phyloP scores from a whole-genome alignment of 1,140 invertebrate species.

The Zaprionus gabonicus region DNA sequence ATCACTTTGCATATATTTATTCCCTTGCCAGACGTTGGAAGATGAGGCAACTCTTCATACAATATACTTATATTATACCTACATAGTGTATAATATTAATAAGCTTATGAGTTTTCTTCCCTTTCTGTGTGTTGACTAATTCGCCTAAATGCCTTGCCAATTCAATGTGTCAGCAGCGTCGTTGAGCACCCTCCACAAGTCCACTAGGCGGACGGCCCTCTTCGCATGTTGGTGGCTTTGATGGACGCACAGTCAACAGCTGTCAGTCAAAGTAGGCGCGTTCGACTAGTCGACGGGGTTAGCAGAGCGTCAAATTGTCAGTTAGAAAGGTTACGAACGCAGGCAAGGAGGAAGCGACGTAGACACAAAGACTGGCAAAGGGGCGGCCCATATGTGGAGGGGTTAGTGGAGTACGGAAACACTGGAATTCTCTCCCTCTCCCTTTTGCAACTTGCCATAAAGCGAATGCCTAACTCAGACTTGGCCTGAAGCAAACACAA shows the following conservation, averaged over 20 bases:
- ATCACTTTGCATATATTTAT: no score
- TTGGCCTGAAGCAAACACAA: constrained; percentile 33
- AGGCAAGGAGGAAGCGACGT: background rate
- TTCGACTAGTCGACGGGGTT: constrained; percentile 27
- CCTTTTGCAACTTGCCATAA: constrained; percentile 24
- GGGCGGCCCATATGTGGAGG: background rate
- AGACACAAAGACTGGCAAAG: background rate
- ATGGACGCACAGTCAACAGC: constrained; percentile 58
- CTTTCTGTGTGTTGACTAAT: background rate
- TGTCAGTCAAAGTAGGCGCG: constrained; percentile 61
- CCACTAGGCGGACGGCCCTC: background rate
- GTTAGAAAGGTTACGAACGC: constrained; percentile 3
- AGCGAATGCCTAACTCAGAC: constrained; percentile 47
- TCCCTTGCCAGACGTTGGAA: no score
- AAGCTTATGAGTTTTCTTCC: background rate
- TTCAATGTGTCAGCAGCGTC: constrained; percentile 65
- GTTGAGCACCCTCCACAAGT: constrained; percentile 23
- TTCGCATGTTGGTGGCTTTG: constrained; percentile 22
- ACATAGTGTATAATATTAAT: background rate
- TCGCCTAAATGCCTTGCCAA: constrained; percentile 18
- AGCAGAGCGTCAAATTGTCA: constrained; percentile 41
- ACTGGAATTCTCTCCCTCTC: background rate
- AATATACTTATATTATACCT: no score
- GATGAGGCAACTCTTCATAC: no score
- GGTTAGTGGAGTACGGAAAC: constrained; percentile 33